Evolutionary conservation across 30 jellyfish, hydroid and myxozoan species (phyloP), one percentile per base, ranked within the genome.

Genomic region (Turritopsis dohrnii): DNA sequence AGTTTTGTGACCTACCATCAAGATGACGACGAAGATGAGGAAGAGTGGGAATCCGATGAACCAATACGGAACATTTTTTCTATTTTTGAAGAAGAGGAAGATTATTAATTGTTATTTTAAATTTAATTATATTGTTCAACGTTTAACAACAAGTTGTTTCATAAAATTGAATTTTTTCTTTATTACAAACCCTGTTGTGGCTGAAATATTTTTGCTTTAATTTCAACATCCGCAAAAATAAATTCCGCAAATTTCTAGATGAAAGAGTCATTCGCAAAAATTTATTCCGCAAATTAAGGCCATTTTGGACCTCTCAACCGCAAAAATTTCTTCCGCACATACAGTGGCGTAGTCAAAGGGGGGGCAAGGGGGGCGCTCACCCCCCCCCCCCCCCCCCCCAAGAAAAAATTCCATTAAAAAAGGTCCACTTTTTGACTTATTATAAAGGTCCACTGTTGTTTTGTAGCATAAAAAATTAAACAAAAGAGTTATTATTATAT

Each of bases 11-110:
- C 60, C 60, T n/a, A 22, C 29, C 76, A 66, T 22, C 29, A 66
- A 66, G 76, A 66, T 66, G 76, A 66, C 28, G 29, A 25, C 76
- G 76, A 66, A n/a, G 28, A 22, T n/a, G 76, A 66, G 76, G 76
- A 66, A n/a, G 76, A 66, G 28, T 66, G 76, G 76, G 76, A 66
- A 25, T 66, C 28, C 29, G 76, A 66, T 66, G 76, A 41, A 41
- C 60, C 60, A 41, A 41, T 41, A 41, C 60, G 60, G 60, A 41
- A 41, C 60, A 41, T 41, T 41, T 41, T 41, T 41, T 41, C 60
- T 41, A 41, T 41, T 41, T 41, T 41, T 41, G 60, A 41, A 41
- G 60, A 41, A 41, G 60, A 41, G 60, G 60, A 41, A 41, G 60
- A 41, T 41, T 41, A 41, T 41, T 41, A 41, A 41, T n/a, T n/a